Evolutionary conservation across 2,888 invertebrate species (phyloP).

Genomic region (Xylota segnis): DNA sequence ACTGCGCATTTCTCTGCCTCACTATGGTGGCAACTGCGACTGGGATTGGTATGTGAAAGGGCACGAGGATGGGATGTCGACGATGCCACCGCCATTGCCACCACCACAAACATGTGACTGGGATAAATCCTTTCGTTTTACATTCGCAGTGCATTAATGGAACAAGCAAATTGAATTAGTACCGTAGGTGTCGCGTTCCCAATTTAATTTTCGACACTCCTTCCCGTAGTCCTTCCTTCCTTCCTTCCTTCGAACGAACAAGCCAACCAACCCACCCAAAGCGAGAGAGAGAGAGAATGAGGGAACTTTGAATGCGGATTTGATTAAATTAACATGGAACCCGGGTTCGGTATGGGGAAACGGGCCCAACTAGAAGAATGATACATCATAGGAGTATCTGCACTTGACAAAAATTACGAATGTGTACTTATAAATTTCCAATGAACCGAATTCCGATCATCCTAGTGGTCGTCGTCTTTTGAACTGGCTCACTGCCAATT

Average conservation of each 20-base stretch:
- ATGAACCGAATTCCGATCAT: conserved; percentile 68
- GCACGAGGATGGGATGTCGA: conserved; percentile 3
- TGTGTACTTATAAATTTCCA: conserved; percentile 74
- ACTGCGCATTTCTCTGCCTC: conserved; percentile 65
- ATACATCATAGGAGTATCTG: conserved; percentile 59
- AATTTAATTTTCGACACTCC: conserved; percentile 59
- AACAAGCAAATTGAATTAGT: conserved; percentile 76
- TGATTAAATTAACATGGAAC: conserved; percentile 69
- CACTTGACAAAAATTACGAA: conserved; percentile 74
- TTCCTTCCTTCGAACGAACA: background rate
- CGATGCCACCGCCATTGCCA: conserved; percentile 32
- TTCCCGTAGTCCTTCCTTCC: background rate
- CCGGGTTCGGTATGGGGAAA: too few relatives aligned
- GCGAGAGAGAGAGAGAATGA: too few relatives aligned
- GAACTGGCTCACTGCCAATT: conserved; percentile 69
- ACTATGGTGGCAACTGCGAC: background rate
- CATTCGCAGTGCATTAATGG: conserved; percentile 73
- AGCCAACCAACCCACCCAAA: background rate
- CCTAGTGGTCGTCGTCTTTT: conserved; percentile 27
- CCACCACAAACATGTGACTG: conserved; percentile 72
- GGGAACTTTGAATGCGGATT: conserved; percentile 66
- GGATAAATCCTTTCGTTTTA: conserved; percentile 74
- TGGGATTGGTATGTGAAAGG: background rate
- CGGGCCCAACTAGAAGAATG: conserved; percentile 8
- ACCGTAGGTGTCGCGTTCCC: conserved; percentile 70